Base-by-base conservation (phyloP, 2,888 invertebrate species). In the Polyommatus icarus region DNA sequence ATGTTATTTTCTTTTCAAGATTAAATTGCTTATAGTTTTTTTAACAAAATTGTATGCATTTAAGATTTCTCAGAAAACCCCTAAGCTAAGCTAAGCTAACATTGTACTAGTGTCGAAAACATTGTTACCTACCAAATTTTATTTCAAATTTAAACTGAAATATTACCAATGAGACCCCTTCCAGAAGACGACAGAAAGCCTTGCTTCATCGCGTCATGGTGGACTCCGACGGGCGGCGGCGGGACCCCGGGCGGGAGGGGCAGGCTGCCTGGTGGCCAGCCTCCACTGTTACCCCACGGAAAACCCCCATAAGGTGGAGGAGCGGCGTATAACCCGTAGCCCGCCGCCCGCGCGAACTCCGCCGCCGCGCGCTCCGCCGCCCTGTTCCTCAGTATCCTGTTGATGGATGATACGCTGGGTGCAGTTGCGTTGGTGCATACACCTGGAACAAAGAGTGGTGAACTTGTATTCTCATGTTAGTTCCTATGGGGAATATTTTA, bases 311-410 rank as follows among this genome's bases (percentile, higher is more conserved):
- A 89, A 5, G 96, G 95, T 0, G 97, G 96, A 82, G 97, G 97
- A 12, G 96, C 96, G 76, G 96, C 96, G 89, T 98, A 97, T 10
- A 98, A 94, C 0, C 98, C 98, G 87, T 98, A 98, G 18, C 98
- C 98, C 0, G 98, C 98, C 0, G 98, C 98, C 20, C 98, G 95
- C 0, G 99, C 98, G 84, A 99, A 98, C 91, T 99, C 99, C 0
- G 98, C 98, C 0, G 99, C 99, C 0, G 99, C 99, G 7, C 99
- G 94, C 89, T 99, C 99, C 0, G 99, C 99, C 0, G 99, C 99
- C 15, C 99, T 95, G 89, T 99, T 99, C 81, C 99, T 95, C 78
- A 99, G 95, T 86, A 99, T 99, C 84, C 99, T 96, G 92, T 99
- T 99, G 90, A 99, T 99, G 82, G 99, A 99, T 85, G 98, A 98